Evolutionary conservation across 2,113 vertebrate species (phyloP), one percentile per base, ranked within the genome.

Genomic region (Ophthalmolycus amberensis): DNA sequence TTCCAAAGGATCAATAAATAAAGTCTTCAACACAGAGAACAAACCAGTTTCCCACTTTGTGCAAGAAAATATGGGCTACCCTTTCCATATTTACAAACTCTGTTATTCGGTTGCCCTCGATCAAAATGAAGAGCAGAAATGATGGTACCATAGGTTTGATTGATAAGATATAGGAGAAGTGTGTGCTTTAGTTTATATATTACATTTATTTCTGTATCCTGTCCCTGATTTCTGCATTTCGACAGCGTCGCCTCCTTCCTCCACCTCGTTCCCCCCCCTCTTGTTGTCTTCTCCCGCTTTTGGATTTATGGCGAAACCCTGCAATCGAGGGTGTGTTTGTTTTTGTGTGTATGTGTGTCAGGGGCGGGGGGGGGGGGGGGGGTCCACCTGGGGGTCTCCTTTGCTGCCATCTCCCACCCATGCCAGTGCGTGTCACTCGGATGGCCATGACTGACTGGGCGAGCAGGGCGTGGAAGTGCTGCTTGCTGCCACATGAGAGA

Each of bases 401-500:
- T 86, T 63, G 79, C 85, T 87, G 83, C 89, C 86, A 73, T 78
- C 85, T 91, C 90, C 82, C 77, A 6, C 73, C 84, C 75, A 84
- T 83, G 77, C 86, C 86, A 80, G 87, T 65, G 42, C 79, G 48
- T 88, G 78, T 88, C 89, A 89, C 87, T 86, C 76, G 16, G 84
- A 80, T 70, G 85, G 85, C 73, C 89, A 78, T 86, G 87, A 79
- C 84, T 82, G 89, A 78, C 89, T 83, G 79, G 85, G 78, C 86
- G 87, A 91, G 85, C 84, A 90, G 86, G 85, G 89, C 79, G 92
- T 93, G 90, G 93, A 92, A 94, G 94, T 92, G 92, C 91, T 91
- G 91, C 89, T 93, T 93, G 94, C 92, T 93, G 94, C 93, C 94
- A 90, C 91, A 92, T 93, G 93, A 92, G 90, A 93, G 85, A 94